Conservation (phyloP, 1,140 invertebrate genomes). For the Drosophila trapezifrons region DNA sequence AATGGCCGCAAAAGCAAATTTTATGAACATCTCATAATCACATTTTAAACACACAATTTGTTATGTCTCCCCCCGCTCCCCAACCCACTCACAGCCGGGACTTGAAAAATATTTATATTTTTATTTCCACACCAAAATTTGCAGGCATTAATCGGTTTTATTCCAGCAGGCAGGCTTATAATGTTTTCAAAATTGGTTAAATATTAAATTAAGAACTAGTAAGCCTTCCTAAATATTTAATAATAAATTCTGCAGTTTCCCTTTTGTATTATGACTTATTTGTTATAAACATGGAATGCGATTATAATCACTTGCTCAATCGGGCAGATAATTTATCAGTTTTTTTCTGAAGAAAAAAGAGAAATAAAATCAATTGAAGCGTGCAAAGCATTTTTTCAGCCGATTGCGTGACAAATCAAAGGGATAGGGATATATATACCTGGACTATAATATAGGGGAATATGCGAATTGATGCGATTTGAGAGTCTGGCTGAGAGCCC, state of each 20-base stretch:
- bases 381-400: conserved; percentile 14
- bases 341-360: background rate
- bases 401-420: conserved; percentile 34
- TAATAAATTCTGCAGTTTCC: too few relatives aligned
- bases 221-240: background rate
- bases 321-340: background rate
- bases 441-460: background rate
- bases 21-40: conserved; percentile 71
- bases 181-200: too few relatives aligned
- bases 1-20: conserved; percentile 73
- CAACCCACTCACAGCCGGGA: background rate
- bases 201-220: too few relatives aligned
- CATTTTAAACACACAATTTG: conserved; percentile 74
- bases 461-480: too few relatives aligned
- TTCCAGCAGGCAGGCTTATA: too few relatives aligned
- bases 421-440: background rate
- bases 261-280: background rate
- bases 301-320: conserved; percentile 3
- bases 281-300: background rate
- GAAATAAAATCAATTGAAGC: conserved; percentile 15
- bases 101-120: conserved; percentile 11
- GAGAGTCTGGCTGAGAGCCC: too few relatives aligned
- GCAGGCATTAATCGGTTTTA: too few relatives aligned
- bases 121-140: background rate
- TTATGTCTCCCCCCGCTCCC: conserved; percentile 32